Base-by-base conservation (phyloP, 2,888 invertebrate species). In the Diarsia mendica region DNA sequence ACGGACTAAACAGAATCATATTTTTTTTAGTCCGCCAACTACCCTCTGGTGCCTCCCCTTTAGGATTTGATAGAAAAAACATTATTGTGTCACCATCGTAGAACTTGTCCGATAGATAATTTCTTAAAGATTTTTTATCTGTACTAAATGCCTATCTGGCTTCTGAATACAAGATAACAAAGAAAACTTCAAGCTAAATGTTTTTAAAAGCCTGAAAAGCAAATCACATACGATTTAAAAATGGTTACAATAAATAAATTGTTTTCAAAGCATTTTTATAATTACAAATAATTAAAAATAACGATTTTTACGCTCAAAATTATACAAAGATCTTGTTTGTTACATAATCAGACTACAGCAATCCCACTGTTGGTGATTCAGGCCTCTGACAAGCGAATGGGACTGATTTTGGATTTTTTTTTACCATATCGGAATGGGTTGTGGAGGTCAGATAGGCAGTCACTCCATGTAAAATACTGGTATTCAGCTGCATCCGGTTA, bases 401-500 rank as follows among this genome's bases (percentile, higher is more conserved):
- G 48, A 15, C 48, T 48, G 15, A 15, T 15, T 48, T 48, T 15
- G 48, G 0, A 48, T 4, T 13, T 39, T 63, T n/a, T n/a, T n/a
- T n/a, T n/a, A n/a, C n/a, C n/a, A n/a, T n/a, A n/a, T n/a, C n/a
- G n/a, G n/a, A n/a, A n/a, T n/a, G 11, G n/a, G 28, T 46, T 55
- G 13, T 18, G 48, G 48, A 23, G 48, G 1, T 75, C 63, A 48
- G 15, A 64, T 20, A 23, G 2, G 11, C 72, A 55, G 20, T 64
- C 33, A 20, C 20, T 73, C 33, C 44, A 61, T 4, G 20, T 15
- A 63, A 46, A 28, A 18, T 23, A 72, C 72, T 44, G n/a, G n/a
- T 63, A 72, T 39, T 28, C 46, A 64, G 15, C 51, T 72, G n/a
- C 51, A 2, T 72, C 9, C 9, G 9, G 5, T 74, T 23, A 72